Percentiles rank a stretch among this genome's conserved stretches.
These are phyloP conservation scores for Drosophila mojavensis DNA, from an alignment of 1,140 invertebrate genomes.

Conservation along the genomic window DNA sequence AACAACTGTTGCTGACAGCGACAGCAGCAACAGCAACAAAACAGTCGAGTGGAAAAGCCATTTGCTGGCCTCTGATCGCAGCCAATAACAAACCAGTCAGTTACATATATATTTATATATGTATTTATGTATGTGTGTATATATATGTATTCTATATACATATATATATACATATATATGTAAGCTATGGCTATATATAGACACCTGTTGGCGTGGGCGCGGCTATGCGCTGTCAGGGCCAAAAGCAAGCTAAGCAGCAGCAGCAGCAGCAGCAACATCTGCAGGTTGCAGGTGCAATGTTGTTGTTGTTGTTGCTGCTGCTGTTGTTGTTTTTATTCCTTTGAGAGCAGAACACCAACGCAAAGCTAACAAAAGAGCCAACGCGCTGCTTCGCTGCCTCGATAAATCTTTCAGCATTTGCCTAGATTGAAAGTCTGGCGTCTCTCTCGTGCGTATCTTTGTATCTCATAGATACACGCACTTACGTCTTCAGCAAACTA, in stretches of 20 bases:
- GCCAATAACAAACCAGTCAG: constrained; percentile 22
- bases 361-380: background rate
- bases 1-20: background rate
- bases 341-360: constrained; percentile 30
- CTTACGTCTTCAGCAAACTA: constrained; percentile 46
- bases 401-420: constrained; percentile 25
- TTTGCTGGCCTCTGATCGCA: constrained; percentile 7
- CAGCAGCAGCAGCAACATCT: constrained; percentile 14
- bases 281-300: constrained; percentile 38
- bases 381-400: background rate
- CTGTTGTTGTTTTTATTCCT: constrained; percentile 15
- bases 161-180: background rate
- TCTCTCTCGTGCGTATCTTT: background rate
- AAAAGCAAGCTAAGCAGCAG: constrained; percentile 8
- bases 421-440: background rate
- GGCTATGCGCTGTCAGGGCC: constrained; percentile 36
- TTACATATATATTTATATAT: constrained; percentile 13
- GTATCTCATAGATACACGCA: constrained; percentile 31
- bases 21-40: background rate
- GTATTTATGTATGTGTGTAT: background rate
- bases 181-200: constrained; percentile 17
- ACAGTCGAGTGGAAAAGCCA: constrained; percentile 3
- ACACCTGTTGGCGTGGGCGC: constrained; percentile 30
- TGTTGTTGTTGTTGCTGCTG: constrained; percentile 26
- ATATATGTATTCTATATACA: too few relatives aligned